Evolutionary conservation across 1,140 invertebrate genomes (phyloP), one percentile per base, ranked within the genome.

Genomic region (Doryteuthis pealeii): DNA sequence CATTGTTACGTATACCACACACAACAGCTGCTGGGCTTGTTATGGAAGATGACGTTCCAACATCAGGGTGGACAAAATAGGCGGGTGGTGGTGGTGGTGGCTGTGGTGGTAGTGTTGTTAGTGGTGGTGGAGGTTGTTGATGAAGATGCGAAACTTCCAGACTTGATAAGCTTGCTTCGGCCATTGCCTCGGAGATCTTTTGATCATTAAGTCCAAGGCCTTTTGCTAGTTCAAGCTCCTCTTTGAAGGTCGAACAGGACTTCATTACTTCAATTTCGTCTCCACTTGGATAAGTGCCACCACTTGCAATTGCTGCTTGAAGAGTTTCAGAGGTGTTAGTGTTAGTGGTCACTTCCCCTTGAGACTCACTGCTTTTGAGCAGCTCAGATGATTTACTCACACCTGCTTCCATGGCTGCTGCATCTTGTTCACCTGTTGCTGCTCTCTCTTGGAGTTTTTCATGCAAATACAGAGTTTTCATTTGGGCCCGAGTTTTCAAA

Each of bases 401-500:
- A 68, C 66, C 28, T 26, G 22, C 31, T 26, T 32, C 32, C 15
- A 32, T 18, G 30, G 22, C 66, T 33, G 32, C 18, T 32, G 15
- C 28, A 31, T 68, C 66, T 33, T 68, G 66, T 18, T 68, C n/a
- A 18, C 15, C 15, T 4, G 18, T 26, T 22, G 28, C 4, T 32
- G 22, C 66, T 32, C 31, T 68, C 66, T 68, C 66, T 30, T 32
- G 66, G 18, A 32, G n/a, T 31, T 68, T 31, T 8, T 68, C 66
- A 32, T 68, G 66, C 31, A 68, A 22, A 33, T 68, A 32, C n/a
- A 68, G 15, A 30, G 43, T 73, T 12, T 74, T 71, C 4, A 71
- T n/a, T n/a, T 74, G 66, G 12, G 75, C 71, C 26, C 81, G 76
- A 31, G 76, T 83, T 74, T 85, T 85, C 73, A 85, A 77, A 15